A percentile compares a stretch with the other conserved stretches of the same genome.
Conservation (phyloP, 2,888 invertebrate species). For the Athalia cordata region DNA sequence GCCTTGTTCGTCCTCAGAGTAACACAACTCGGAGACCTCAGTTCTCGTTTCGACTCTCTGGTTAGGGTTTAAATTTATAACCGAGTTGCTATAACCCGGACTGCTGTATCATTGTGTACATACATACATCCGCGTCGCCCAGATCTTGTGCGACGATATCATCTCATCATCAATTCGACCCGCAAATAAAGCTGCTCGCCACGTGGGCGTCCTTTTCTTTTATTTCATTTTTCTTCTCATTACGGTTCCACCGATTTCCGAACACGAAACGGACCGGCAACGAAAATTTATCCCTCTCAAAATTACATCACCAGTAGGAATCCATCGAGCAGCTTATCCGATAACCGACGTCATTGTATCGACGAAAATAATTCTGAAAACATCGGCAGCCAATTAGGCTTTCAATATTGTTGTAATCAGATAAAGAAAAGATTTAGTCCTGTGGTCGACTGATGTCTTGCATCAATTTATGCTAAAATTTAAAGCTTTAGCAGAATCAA, state of each 20-base stretch:
- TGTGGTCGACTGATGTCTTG: no score
- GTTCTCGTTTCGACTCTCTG: slow-evolving; percentile 13
- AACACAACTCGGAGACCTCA: slow-evolving; percentile 7
- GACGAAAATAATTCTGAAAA: neutral
- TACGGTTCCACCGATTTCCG: neutral
- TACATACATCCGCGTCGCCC: neutral
- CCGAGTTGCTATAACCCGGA: neutral
- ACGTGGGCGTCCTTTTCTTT: slow-evolving; percentile 19
- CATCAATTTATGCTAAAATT: no score
- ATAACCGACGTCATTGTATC: neutral
- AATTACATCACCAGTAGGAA: neutral
- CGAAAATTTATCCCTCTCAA: neutral
- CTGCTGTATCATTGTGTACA: neutral
- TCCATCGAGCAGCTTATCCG: neutral
- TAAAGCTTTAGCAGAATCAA: no score
- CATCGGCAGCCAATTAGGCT: no score
- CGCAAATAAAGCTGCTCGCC: slow-evolving; percentile 10
- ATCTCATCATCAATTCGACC: slow-evolving; percentile 35
- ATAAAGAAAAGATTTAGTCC: no score
- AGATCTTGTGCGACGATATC: slow-evolving; percentile 22
- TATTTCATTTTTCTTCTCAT: neutral
- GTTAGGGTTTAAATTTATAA: slow-evolving; percentile 16
- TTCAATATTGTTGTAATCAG: no score
- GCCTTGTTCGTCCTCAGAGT: slow-evolving; percentile 25
- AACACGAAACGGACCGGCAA: slow-evolving; percentile 14